Conservation (phyloP, 2,113 vertebrate genomes). For the Phocoena phocoena region DNA sequence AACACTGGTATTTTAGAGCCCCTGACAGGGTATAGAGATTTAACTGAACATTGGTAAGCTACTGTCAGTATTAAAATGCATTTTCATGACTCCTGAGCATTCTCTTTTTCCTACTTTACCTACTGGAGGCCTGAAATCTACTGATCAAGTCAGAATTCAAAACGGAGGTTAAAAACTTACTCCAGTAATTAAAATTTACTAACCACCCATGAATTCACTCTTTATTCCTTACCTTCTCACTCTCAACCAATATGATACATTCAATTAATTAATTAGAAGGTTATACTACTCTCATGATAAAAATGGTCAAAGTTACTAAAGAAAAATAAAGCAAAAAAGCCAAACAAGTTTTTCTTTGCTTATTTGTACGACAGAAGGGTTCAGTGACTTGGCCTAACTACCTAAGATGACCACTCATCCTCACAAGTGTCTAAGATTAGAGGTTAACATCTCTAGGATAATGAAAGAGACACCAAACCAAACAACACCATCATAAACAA, state of each 20-base stretch:
- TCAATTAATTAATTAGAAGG: neutral
- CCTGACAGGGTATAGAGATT: neutral
- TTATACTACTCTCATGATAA: neutral
- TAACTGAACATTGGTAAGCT: neutral
- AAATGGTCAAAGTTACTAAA: neutral
- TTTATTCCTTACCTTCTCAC: neutral
- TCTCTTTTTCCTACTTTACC: neutral
- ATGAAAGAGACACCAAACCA: neutral
- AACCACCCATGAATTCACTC: neutral
- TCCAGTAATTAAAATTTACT: neutral
- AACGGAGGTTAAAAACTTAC: neutral
- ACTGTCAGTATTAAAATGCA: neutral
- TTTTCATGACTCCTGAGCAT: neutral
- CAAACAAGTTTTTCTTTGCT: neutral
- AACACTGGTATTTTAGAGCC: neutral
- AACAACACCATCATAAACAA: neutral
- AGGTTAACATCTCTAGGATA: neutral
- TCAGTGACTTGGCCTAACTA: neutral
- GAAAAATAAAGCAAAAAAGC: neutral
- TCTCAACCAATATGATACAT: neutral
- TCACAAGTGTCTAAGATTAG: neutral
- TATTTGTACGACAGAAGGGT: neutral
- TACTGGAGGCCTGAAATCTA: neutral
- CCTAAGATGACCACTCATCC: neutral
- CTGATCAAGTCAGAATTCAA: neutral